Evolutionary conservation across 2,113 vertebrate genomes (phyloP), one percentile per base, ranked within the genome.

Genomic region (Epinephelus cyanopodus): DNA sequence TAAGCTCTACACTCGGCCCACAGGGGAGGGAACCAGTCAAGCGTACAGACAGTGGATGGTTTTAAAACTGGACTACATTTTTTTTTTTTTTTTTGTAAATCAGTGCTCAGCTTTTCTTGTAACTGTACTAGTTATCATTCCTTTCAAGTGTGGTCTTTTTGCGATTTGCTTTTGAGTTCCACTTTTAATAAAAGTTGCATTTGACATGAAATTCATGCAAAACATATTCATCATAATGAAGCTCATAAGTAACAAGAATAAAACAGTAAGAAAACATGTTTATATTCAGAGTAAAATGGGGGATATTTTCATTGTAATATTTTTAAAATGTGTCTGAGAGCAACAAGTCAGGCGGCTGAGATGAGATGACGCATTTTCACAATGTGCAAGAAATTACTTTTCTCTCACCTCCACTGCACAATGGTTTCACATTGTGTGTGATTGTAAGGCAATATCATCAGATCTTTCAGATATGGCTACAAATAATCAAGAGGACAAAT

Each of bases 401-500:
- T 19, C 53, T 67, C 33, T 10, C 75, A 63, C 66, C 68, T 76
- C 50, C 15, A 17, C 60, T 37, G 25, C 47, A n/a, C 25, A 75
- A 70, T 13, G 60, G 33, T 62, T 87, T 85, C 47, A 62, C 60
- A 77, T 82, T 76, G 60, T 62, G 25, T 33, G 4, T 33, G 29
- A 88, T 71, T 64, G 85, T 70, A 13, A 60, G 27, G 67, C 67
- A 68, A 61, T 82, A 89, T 83, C 63, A 56, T 70, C 64, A 56
- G 61, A 80, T 82, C 74, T 74, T 61, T 66, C 68, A 69, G 79
- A 86, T 79, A 68, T 17, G 27, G 74, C 76, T 64, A 84, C 77
- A 90, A 82, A 86, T 90, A 85, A 89, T 85, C 82, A 85, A 70
- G 53, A 33, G 37, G 66, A 68, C 65, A 90, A 87, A 90, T 73